A percentile compares a stretch with the other conserved stretches of the same genome.
phyloP scores from a whole-genome alignment of 1,140 invertebrate genomes.

The Achroia grisella region DNA sequence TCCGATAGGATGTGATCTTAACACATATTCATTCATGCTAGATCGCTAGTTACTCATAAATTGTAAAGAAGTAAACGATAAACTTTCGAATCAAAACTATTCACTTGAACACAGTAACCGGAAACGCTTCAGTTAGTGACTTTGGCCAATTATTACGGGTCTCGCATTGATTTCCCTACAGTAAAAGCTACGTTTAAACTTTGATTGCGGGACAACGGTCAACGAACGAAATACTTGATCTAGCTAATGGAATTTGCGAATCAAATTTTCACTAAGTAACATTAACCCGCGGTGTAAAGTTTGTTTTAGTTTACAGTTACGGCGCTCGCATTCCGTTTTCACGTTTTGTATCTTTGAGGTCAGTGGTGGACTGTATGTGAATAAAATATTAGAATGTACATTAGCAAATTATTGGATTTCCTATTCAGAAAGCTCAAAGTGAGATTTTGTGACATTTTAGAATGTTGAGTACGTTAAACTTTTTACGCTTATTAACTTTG shows the following conservation, averaged over 20 bases:
- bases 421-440: too few species aligned
- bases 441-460: too few species aligned
- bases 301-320: background rate
- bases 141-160: background rate
- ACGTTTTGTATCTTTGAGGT: background rate
- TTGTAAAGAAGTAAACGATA: too few species aligned
- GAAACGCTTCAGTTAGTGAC: too few species aligned
- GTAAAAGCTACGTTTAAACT: slow-evolving; percentile 11
- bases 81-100: too few species aligned
- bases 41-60: too few species aligned
- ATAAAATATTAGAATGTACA: background rate
- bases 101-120: too few species aligned
- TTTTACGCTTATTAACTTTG: too few species aligned
- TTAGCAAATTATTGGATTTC: background rate
- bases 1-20: too few species aligned
- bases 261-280: slow-evolving; percentile 3
- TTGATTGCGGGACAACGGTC: slow-evolving; percentile 13
- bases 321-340: background rate
- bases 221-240: slow-evolving; percentile 9
- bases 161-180: slow-evolving; percentile 14
- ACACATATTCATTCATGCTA: too few species aligned
- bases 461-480: too few species aligned
- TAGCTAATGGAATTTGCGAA: slow-evolving; percentile 9
- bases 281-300: background rate
- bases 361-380: background rate